Evolutionary conservation across 2,113 vertebrate genomes (phyloP).

Genomic region (Peromyscus maniculatus): DNA sequence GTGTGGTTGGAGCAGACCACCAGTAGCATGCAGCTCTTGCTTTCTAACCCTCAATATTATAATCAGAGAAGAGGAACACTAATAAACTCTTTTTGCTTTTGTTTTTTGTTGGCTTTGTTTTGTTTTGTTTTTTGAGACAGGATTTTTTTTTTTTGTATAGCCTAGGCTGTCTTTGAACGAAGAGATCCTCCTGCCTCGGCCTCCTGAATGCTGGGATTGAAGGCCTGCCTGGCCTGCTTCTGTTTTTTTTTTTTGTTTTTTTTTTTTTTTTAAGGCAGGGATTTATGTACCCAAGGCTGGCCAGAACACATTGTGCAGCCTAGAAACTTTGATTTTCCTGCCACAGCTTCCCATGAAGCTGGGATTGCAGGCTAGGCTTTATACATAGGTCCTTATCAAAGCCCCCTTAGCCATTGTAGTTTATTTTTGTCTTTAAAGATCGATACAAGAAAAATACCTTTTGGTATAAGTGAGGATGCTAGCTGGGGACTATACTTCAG

Average conservation of each 20-base stretch:
- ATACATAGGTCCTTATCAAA: neutral
- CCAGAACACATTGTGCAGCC: neutral
- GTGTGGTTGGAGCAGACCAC: neutral
- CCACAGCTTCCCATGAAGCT: neutral
- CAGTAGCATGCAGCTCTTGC: neutral
- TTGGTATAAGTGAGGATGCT: neutral
- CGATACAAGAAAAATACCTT: neutral
- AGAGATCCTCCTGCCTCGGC: neutral
- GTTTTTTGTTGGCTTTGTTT: neutral
- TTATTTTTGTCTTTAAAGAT: constrained; percentile 61
- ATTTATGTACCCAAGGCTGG: neutral
- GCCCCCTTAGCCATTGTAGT: constrained; percentile 38
- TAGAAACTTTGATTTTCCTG: neutral
- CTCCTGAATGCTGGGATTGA: too few relatives aligned
- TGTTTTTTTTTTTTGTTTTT: neutral
- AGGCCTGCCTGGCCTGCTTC: neutral
- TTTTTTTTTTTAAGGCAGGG: neutral
- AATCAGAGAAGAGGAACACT: neutral
- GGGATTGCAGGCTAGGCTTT: neutral
- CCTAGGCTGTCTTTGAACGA: neutral
- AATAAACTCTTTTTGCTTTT: constrained; percentile 33
- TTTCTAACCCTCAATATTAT: constrained; percentile 24
- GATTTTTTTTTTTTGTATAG: neutral
- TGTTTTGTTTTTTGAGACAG: neutral
- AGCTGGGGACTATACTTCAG: neutral